Conservation (phyloP, 1,140 invertebrate genomes). For the Ceratitis capitata region DNA sequence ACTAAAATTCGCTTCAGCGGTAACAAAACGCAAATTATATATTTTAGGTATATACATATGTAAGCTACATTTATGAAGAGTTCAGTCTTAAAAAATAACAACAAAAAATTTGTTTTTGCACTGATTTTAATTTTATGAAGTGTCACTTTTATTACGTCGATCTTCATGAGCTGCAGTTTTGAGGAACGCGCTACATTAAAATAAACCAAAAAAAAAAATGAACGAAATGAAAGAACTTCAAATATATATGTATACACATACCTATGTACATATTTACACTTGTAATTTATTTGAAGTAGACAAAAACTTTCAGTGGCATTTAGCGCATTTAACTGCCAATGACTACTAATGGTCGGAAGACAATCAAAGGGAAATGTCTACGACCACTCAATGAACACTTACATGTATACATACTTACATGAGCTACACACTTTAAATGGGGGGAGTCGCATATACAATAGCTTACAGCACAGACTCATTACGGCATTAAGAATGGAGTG, state of each 20-base stretch:
- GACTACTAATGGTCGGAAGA: constrained; percentile 42
- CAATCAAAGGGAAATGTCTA: constrained; percentile 41
- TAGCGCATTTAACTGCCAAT: constrained; percentile 6
- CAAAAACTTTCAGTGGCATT: constrained; percentile 25
- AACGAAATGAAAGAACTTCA: too few relatives aligned
- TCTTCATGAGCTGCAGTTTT: neutral
- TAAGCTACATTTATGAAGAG: too few relatives aligned
- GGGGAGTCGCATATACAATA: too few relatives aligned
- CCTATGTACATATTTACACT: neutral
- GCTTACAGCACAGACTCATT: too few relatives aligned
- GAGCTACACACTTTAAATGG: too few relatives aligned
- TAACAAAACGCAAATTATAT: too few relatives aligned
- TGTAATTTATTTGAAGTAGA: neutral
- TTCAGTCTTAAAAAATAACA: too few relatives aligned
- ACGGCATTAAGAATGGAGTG: neutral
- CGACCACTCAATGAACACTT: neutral
- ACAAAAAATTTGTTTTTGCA: neutral
- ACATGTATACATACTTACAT: too few relatives aligned
- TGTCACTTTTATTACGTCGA: neutral
- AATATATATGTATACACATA: neutral
- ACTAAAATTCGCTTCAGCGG: too few relatives aligned
- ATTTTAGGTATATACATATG: too few relatives aligned
- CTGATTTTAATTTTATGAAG: neutral
- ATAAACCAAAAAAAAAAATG: too few relatives aligned
- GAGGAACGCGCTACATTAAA: neutral